phyloP scores from a whole-genome alignment of 2,797 vertebrate species.

The Galagoides demidoff region DNA sequence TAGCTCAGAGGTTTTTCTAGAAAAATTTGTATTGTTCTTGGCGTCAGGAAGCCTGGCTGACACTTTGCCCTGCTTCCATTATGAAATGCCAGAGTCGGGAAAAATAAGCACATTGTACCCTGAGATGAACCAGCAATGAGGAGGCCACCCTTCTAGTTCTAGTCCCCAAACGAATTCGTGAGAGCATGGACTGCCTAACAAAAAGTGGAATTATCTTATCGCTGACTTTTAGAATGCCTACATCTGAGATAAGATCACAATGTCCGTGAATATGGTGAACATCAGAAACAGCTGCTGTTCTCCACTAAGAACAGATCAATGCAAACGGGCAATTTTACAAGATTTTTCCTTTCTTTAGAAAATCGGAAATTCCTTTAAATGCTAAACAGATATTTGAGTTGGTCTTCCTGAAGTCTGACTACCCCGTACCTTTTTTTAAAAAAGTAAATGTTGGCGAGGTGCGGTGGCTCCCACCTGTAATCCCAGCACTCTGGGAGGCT shows the following conservation, averaged over 20 bases:
- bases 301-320: not conserved
- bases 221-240: not conserved
- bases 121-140: not conserved
- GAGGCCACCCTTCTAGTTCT: not conserved
- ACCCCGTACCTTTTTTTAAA: not conserved
- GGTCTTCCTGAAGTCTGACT: not conserved
- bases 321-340: not conserved
- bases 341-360: not conserved
- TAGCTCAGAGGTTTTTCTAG: not conserved
- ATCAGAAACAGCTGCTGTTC: not conserved
- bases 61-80: slow-evolving; percentile 8
- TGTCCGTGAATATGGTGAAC: not conserved
- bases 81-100: not conserved
- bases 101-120: slow-evolving; percentile 41
- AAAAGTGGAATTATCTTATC: not conserved
- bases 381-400: not conserved
- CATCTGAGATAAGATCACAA: not conserved
- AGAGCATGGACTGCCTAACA: not conserved
- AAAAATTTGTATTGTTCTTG: not conserved
- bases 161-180: not conserved
- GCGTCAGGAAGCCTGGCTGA: not conserved
- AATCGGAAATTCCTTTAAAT: slow-evolving; percentile 1
- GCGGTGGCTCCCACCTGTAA: too few species aligned
- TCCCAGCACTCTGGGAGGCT: too few species aligned
- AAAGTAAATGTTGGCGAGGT: not conserved